These are phyloP conservation scores for Tetramorium simillimum DNA, from an alignment of 1,140 invertebrate species.

Conservation along the genomic window DNA sequence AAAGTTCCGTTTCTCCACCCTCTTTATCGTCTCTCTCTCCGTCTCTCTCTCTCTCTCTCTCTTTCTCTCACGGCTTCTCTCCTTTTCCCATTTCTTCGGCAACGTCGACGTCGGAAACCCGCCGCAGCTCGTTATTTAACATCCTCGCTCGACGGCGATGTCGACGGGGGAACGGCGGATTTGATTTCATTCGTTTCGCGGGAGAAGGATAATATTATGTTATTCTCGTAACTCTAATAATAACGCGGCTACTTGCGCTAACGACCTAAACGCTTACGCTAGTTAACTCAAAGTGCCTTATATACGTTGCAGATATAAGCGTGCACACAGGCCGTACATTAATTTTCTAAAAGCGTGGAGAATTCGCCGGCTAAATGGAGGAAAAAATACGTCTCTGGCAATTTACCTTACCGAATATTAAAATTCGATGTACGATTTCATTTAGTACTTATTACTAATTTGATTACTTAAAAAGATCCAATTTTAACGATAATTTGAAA, in stretches of 20 bases:
- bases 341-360: slow-evolving; percentile 51
- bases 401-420: slow-evolving; percentile 11
- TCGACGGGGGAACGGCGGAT: slow-evolving; percentile 65
- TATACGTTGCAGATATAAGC: slow-evolving; percentile 33
- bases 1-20: slow-evolving; percentile 23
- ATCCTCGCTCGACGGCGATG: slow-evolving; percentile 41
- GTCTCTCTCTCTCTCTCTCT: slow-evolving; percentile 37
- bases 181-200: slow-evolving; percentile 77
- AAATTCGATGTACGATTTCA: background rate
- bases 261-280: slow-evolving; percentile 66
- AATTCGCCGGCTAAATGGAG: slow-evolving; percentile 40
- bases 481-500: background rate
- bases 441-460: background rate
- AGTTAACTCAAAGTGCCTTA: slow-evolving; percentile 59
- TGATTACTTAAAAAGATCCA: background rate
- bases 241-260: slow-evolving; percentile 70
- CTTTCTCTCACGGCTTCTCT: slow-evolving; percentile 16
- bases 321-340: slow-evolving; percentile 48
- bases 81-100: slow-evolving; percentile 19
- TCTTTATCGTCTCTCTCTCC: background rate
- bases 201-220: slow-evolving; percentile 74
- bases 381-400: slow-evolving; percentile 30
- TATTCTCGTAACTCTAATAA: slow-evolving; percentile 76
- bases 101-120: slow-evolving; percentile 63
- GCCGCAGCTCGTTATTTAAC: slow-evolving; percentile 78